These are phyloP conservation scores for Epinephelus cyanopodus DNA, from an alignment of 2,113 vertebrate genomes.

Conservation along the genomic window DNA sequence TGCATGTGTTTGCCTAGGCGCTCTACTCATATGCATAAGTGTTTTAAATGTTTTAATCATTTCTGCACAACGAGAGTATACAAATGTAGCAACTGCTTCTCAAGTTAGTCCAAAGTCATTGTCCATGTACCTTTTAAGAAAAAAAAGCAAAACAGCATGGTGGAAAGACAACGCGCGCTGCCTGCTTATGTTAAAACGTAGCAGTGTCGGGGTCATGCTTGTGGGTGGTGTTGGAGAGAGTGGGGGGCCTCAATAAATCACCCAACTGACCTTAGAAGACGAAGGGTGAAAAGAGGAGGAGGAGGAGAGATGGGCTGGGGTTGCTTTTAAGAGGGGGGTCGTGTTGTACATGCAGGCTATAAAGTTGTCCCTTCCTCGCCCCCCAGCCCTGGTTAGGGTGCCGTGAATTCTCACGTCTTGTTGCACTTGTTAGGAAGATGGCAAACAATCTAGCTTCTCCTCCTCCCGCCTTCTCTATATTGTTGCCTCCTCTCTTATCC, in stretches of 20 bases:
- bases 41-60: too few relatives aligned
- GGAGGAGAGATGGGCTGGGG: conserved; percentile 10
- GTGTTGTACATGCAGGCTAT: conserved; percentile 61
- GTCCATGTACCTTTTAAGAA: neutral
- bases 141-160: neutral
- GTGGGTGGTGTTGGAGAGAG: conserved; percentile 54
- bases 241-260: conserved; percentile 75
- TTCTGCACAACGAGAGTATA: too few relatives aligned
- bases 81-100: too few relatives aligned
- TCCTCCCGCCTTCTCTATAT: neutral
- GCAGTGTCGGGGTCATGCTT: conserved; percentile 1
- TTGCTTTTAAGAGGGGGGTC: conserved; percentile 47
- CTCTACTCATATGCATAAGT: too few relatives aligned
- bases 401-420: conserved; percentile 67
- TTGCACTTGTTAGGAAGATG: conserved; percentile 64
- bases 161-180: neutral
- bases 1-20: too few relatives aligned
- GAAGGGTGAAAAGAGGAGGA: conserved; percentile 57
- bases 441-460: conserved; percentile 54
- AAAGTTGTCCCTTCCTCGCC: conserved; percentile 62
- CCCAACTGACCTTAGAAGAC: conserved; percentile 58
- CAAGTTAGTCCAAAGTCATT: neutral
- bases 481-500: neutral
- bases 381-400: conserved; percentile 11
- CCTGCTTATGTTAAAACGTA: neutral